Evolutionary conservation across 2,797 vertebrate genomes (phyloP).

Genomic region (Melanotaenia nigrans): DNA sequence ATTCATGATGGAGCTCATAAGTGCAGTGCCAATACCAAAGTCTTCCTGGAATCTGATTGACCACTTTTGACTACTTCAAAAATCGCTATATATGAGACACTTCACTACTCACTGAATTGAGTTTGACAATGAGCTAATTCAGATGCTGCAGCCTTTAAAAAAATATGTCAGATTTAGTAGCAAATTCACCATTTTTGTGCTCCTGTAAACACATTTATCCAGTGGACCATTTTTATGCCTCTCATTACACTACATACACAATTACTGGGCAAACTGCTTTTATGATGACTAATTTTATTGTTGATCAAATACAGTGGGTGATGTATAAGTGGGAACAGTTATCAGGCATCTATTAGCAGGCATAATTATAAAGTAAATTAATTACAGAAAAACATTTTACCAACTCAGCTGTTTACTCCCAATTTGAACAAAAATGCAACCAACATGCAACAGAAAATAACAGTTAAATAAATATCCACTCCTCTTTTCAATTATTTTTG

Average conservation of each 20-base stretch:
- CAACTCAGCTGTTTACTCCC: not conserved
- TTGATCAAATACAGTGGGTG: not conserved
- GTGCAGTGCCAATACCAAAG: constrained; percentile 20
- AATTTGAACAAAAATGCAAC: not conserved
- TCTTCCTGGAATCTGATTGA: constrained; percentile 36
- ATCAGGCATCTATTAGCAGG: not conserved
- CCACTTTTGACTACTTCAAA: constrained; percentile 29
- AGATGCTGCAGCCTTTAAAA: not conserved
- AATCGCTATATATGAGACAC: not conserved
- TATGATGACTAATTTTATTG: not conserved
- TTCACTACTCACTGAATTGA: not conserved
- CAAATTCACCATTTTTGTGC: not conserved
- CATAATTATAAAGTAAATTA: not conserved
- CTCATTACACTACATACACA: not conserved
- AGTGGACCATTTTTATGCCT: not conserved
- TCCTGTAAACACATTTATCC: not conserved
- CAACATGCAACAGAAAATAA: not conserved
- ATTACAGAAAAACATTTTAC: not conserved
- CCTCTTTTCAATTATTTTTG: not conserved
- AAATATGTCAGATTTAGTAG: not conserved
- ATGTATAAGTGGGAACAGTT: not conserved
- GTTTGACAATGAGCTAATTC: not conserved
- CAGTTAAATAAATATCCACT: not conserved
- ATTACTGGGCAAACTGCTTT: not conserved
- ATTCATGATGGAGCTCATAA: constrained; percentile 55